Percentiles rank a stretch among this genome's conserved stretches.
Evolutionary conservation across 2,113 vertebrate genomes (phyloP).

Genomic region (Rhinopomastus cyanomelas): DNA sequence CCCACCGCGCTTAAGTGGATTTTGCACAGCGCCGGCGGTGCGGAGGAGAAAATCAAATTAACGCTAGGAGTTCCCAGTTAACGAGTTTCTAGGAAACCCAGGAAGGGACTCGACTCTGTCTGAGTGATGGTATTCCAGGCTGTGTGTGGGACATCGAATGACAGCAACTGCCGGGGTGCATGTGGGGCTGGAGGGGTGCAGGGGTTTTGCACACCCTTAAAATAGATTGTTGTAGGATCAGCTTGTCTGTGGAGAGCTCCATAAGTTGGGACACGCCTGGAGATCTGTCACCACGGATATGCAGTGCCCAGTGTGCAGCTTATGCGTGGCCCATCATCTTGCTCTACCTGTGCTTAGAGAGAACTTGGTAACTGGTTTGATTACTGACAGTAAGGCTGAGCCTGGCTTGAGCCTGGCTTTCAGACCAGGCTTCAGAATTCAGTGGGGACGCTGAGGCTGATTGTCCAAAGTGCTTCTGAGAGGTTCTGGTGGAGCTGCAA

Average conservation of each 20-base stretch:
- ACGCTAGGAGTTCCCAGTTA: neutral
- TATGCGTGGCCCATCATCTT: fast-evolving
- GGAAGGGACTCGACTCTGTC: neutral
- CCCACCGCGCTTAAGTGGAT: neutral
- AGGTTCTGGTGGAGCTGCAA: neutral
- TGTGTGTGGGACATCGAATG: neutral
- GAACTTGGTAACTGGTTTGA: fast-evolving
- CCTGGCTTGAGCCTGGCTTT: neutral
- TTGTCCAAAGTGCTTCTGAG: neutral
- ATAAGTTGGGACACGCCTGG: neutral
- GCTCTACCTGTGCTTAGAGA: fast-evolving
- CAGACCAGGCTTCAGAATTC: neutral
- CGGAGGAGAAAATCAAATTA: neutral
- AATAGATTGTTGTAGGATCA: neutral
- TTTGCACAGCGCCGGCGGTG: neutral
- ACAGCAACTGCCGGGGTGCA: neutral
- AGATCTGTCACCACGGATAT: fast-evolving
- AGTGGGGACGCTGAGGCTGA: fast-evolving
- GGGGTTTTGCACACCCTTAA: neutral
- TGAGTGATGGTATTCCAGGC: neutral
- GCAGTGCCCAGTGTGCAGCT: fast-evolving
- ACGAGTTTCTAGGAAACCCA: slow-evolving; percentile 4
- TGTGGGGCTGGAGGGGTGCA: neutral
- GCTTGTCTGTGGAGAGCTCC: neutral
- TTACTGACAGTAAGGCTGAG: neutral